Evolutionary conservation across 2,888 invertebrate genomes (phyloP), one percentile per base, ranked within the genome.

Genomic region (Alloscopus bannaensis): DNA sequence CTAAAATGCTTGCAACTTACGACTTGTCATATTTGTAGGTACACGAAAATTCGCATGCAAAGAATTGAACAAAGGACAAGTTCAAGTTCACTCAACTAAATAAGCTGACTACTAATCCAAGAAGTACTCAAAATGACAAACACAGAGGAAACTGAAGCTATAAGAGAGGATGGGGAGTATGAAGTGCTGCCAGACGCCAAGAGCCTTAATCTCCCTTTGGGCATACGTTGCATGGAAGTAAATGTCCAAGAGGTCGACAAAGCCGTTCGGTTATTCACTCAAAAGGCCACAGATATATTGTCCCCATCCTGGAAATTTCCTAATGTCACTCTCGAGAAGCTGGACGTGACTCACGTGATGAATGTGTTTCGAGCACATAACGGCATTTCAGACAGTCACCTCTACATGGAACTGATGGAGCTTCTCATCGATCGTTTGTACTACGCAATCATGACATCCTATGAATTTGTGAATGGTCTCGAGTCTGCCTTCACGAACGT

Each of bases 291-390:
- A 1, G 57, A 76, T n/a, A 55, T 73, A 13, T 22, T 62, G 2
- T 52, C 71, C 13, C 79, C 79, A 13, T 82, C 81, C n/a, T 82
- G 81, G 81, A 82, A 82, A 45, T 82, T 82, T 60, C 81, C 81
- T 13, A 71, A 82, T 20, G 69, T 82, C 2, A 79, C 66, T 18
- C 31, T 80, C 3, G 79, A 82, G 18, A 79, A 80, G 24, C 55
- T 82, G 13, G 79, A 82, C 31, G 71, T 80, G 13, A 26, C 57
- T 16, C 66, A 66, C 31, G 66, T 82, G 13, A 70, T 82, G 66
- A 50, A 68, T 11, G 55, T 45, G 1, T 71, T 75, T 36, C 40
- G 76, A 20, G 22, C 65, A 0, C 75, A 71, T 22, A 55, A 69
- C 22, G 47, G 55, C n/a, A 42, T 79, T 6, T 40, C 79, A 0